A percentile compares a stretch with the other conserved stretches of the same genome.
Evolutionary conservation across 2,888 invertebrate genomes (phyloP).

Genomic region (Drosophila macrospina): DNA sequence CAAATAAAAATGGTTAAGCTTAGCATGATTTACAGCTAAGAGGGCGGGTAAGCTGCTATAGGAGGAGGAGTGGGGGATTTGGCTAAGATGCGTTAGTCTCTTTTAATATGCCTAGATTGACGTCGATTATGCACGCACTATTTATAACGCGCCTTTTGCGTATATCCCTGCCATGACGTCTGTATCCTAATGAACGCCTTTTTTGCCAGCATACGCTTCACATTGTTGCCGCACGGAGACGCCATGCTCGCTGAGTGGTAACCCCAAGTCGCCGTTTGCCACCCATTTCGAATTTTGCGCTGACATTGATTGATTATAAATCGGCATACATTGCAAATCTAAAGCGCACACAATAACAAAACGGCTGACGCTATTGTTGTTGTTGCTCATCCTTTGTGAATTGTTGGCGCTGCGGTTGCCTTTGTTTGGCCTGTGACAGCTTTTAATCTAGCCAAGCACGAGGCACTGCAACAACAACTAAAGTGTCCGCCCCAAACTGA

Average conservation of each 20-base stretch:
- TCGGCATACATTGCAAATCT: constrained; percentile 84
- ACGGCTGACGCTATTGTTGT: constrained; percentile 36
- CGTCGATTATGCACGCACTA: constrained; percentile 80
- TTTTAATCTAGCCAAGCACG: constrained; percentile 78
- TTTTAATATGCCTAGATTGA: constrained; percentile 79
- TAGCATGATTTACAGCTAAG: not conserved
- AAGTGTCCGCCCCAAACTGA: constrained; percentile 53
- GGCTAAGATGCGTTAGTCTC: constrained; percentile 63
- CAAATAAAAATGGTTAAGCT: constrained; percentile 33
- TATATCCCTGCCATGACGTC: constrained; percentile 71
- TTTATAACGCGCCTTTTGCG: constrained; percentile 74
- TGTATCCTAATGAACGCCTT: constrained; percentile 75
- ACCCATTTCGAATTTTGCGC: constrained; percentile 71
- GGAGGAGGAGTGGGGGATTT: not conserved
- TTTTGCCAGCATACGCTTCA: constrained; percentile 67
- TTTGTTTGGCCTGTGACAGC: constrained; percentile 82
- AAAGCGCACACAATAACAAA: constrained; percentile 77
- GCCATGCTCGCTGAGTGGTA: constrained; percentile 9
- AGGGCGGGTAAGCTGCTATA: not conserved
- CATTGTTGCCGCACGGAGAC: constrained; percentile 25
- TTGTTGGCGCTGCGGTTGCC: constrained; percentile 72
- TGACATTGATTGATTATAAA: constrained; percentile 85
- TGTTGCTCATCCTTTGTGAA: constrained; percentile 70
- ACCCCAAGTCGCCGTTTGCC: constrained; percentile 27
- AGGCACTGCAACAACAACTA: constrained; percentile 56